Evolutionary conservation across 2,797 vertebrate species (phyloP), one percentile per base, ranked within the genome.

Genomic region (Lophotriccus pileatus): DNA sequence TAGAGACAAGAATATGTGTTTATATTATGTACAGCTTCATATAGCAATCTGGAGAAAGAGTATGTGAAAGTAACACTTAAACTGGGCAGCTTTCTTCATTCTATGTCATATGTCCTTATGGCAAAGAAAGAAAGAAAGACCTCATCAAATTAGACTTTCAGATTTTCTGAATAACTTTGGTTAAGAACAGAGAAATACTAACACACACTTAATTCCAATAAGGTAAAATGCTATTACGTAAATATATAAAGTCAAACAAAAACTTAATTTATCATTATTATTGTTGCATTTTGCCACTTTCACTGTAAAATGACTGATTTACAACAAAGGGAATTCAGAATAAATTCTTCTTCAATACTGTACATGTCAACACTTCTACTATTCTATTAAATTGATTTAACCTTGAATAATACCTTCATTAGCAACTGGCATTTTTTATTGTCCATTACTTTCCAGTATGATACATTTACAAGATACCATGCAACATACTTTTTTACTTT

Each of bases 1-100:
- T 97, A 97, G 98, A 98, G 98, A 98, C 98, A 97, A 97, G 98
- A 98, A 97, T 98, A 97, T 98, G 97, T 98, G 97, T 98, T 98
- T 98, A 97, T 98, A 98, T 98, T 98, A 98, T 98, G 97, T 98
- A 97, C 96, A 98, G 98, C 84, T 98, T 97, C 98, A 97, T 97
- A 98, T 95, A 98, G 96, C 98, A 98, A 98, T 98, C 98, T 98
- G 98, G 97, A 98, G 90, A 97, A 97, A 96, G 96, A 97, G 96
- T 97, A 97, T 97, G 96, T 59, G 84, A 97, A 98, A 98, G 95
- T 94, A 98, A 95, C 95, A 93, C 87, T 98, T 97, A 98, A 98
- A 96, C 96, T 88, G 95, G 95, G 96, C 96, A 98, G 96, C 90
- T 92, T 96, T 97, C 96, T 96, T 97, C 95, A 84, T 87, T 94